phyloP scores from a whole-genome alignment of 2,888 invertebrate species.

The Yponomeuta evonymella region DNA sequence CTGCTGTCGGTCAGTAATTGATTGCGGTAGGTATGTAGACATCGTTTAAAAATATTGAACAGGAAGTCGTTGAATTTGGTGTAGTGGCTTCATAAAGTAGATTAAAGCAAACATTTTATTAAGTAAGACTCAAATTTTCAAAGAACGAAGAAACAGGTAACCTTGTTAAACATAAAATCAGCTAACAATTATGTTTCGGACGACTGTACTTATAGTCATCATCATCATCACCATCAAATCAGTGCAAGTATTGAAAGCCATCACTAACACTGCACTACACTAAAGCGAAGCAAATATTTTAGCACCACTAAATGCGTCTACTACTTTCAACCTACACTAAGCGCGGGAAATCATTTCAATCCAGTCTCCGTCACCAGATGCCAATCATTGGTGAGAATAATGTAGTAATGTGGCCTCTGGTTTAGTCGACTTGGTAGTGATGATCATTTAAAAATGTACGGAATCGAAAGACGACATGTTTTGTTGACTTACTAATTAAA shows the following conservation, averaged over 20 bases:
- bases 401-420: neutral
- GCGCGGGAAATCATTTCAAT: neutral
- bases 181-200: too few species aligned
- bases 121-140: too few species aligned
- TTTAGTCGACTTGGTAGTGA: neutral
- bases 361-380: neutral
- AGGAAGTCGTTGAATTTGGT: too few species aligned
- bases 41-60: too few species aligned
- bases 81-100: too few species aligned
- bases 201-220: too few species aligned
- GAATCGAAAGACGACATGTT: neutral
- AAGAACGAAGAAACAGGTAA: too few species aligned
- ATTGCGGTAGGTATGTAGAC: too few species aligned
- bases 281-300: neutral
- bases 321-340: neutral
- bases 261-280: neutral
- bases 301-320: neutral
- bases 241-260: neutral
- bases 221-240: too few species aligned
- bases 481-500: constrained; percentile 8
- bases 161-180: too few species aligned
- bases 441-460: neutral
- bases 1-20: too few species aligned
- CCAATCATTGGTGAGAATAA: neutral
- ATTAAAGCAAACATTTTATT: too few species aligned